phyloP scores from a whole-genome alignment of 2,797 vertebrate species.

The Betta splendens region DNA sequence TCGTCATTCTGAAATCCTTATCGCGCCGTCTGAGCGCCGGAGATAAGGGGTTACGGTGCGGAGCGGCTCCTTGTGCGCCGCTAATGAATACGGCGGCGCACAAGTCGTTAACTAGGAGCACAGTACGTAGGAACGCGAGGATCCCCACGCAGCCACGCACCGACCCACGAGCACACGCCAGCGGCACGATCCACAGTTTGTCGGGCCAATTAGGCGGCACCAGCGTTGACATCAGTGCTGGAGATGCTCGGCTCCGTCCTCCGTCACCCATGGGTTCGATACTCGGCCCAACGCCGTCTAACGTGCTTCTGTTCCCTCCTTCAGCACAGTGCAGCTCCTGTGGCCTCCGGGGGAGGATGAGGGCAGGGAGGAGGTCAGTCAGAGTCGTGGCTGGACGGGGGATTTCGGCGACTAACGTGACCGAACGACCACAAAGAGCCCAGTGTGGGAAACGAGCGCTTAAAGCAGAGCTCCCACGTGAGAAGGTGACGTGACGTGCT shows the following conservation, averaged over 20 bases:
- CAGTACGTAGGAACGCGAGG: conserved; percentile 38
- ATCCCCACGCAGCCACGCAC: conserved; percentile 7
- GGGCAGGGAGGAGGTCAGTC: conserved; percentile 31
- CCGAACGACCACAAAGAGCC: conserved; percentile 35
- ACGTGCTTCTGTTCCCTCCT: conserved; percentile 56
- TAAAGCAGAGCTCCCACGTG: conserved; percentile 54
- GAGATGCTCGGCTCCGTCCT: conserved; percentile 35
- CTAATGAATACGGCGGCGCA: conserved; percentile 60
- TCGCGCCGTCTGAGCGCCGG: conserved; percentile 58
- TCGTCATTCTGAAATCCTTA: conserved; percentile 61
- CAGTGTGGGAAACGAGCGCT: conserved; percentile 34
- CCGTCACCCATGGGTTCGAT: conserved; percentile 34
- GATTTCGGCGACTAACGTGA: conserved; percentile 15
- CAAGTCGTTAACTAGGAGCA: conserved; percentile 59
- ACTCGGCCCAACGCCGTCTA: conserved; percentile 43
- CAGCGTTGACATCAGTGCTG: conserved; percentile 51
- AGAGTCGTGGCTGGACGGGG: conserved; percentile 41
- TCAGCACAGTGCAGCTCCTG: conserved; percentile 52
- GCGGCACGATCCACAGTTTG: conserved; percentile 36
- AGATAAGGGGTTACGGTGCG: conserved; percentile 43
- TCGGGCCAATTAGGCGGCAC: conserved; percentile 58
- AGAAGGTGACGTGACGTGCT: conserved; percentile 27
- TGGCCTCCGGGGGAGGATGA: conserved; percentile 36
- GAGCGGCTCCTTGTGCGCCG: conserved; percentile 43
- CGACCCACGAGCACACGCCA: conserved; percentile 24